Evolutionary conservation across 2,888 invertebrate genomes (phyloP), one percentile per base, ranked within the genome.

Genomic region (Sarcophaga caerulescens): DNA sequence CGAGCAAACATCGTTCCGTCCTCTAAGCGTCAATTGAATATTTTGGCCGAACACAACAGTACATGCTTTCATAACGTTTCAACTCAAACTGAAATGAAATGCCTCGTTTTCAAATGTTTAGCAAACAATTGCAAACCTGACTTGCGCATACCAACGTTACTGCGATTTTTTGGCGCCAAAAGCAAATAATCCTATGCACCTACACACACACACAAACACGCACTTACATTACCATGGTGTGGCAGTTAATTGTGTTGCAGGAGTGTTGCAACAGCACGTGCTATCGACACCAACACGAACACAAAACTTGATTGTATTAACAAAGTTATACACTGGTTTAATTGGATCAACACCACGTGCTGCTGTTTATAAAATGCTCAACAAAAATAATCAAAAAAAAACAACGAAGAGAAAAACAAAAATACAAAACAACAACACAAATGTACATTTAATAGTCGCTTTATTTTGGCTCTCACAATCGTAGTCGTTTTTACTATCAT

Each of bases 331-430:
- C 87, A 85, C 81, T 71, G 85, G 85, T 87, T 90, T 91, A 92
- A 91, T 92, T 92, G 92, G 87, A 89, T 89, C 89, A 89, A 88
- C 89, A 87, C 88, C 92, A 92, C 90, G 91, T 91, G 89, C 87
- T 90, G 87, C 68, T 85, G 83, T 85, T 85, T 80, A 85, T 85
- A 69, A 75, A 84, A 84, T 85, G 70, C 81, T 81, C 66, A 77
- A 77, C 77, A 82, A 70, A 82, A 35, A 35, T 35, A 35, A 35
- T 35, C 35, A 35, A 35, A 52, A 52, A 52, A 52, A 14, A 21
- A 62, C 12, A 57, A 19, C 52, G 57, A 35, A 52, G 21, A 8
- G 12, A 52, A 71, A 60, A 74, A 73, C 35, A 81, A 69, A 69
- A 70, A 63, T 65, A 75, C 21, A 65, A 75, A 45, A 47, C 47